Evolutionary conservation across 2,888 invertebrate genomes (phyloP), one percentile per base, ranked within the genome.

Genomic region (Tricholauxania praeusta): DNA sequence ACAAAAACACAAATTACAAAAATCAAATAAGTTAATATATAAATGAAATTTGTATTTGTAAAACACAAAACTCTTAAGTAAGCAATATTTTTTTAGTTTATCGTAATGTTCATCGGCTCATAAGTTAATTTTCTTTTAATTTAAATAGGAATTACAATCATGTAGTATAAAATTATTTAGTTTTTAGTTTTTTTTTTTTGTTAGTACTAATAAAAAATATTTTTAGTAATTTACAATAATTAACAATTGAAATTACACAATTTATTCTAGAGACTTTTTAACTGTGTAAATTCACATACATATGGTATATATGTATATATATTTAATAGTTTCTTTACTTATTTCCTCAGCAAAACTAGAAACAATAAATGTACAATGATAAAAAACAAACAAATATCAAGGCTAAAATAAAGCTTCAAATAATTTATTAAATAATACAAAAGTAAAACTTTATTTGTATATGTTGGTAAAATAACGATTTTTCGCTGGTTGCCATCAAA

Each of bases 41-140:
- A 48, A 57, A 47, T 28, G 3, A 57, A 67, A 67, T 67, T 57
- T 57, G 67, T 57, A 67, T n/a, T n/a, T n/a, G n/a, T 39, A 67
- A 48, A 57, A n/a, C 47, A 10, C 22, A 67, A 55, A n/a, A 57
- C 32, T 14, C 57, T 17, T 67, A 55, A 68, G 48, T 32, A 22
- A 63, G 32, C 53, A 52, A 57, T 55, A 67, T 57, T 67, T 67
- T 57, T 47, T 67, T 67, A 67, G 12, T 28, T n/a, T 17, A 66
- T 10, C 52, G 39, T 32, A 19, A 66, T 28, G 32, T 52, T 52
- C 52, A 66, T 53, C 48, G 22, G 39, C 64, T 64, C 49, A 65
- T 52, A 49, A 52, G 52, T 65, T 52, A 65, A 65, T 65, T 68
- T 68, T 72, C 69, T 71, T 73, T 71, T 74, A 77, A 76, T 74